Evolutionary conservation across 2,797 vertebrate species (phyloP), one percentile per base, ranked within the genome.

Genomic region (Muscicapa striata): DNA sequence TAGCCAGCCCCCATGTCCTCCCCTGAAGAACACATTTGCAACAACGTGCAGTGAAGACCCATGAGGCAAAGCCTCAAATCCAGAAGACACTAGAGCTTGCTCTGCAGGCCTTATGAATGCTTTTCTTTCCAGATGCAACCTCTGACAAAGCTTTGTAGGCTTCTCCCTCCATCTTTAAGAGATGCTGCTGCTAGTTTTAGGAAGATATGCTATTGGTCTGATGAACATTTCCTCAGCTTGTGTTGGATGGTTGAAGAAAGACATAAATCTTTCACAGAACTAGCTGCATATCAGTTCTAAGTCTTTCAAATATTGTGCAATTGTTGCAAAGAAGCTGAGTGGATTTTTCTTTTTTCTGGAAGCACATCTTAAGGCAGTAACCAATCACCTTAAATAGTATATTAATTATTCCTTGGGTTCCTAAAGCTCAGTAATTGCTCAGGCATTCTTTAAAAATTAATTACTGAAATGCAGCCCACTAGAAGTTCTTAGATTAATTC

Each of bases 291-390:
- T 23, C 55, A 86, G 48, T 84, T 78, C 38, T 88, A 81, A 66
- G 21, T 74, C 48, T 84, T 94, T 58, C 55, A 86, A 83, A 49
- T 68, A 74, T 74, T 41, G 41, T 12, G 22, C 0, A 3, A 48
- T n/a, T 36, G 10, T n/a, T 90, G 40, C 46, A 61, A 89, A 85
- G 41, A 49, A 54, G 30, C 20, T 5, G 5, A 62, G 21, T 29
- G 54, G 55, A 69, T 87, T 91, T 91, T 93, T 17, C 46, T 83
- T 87, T 87, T 69, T 85, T 55, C 48, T 81, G 79, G 62, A 85
- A 86, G 21, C 5, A 85, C 18, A 80, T 91, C 68, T 85, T 91
- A 89, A 62, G 29, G 61, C 61, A 84, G 43, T 51, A 91, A 51
- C 17, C 11, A 43, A 34, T 32, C 41, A 38, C 19, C 45, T 91